Conservation (phyloP, 2,888 invertebrate genomes). For the Tethea ocularis region DNA sequence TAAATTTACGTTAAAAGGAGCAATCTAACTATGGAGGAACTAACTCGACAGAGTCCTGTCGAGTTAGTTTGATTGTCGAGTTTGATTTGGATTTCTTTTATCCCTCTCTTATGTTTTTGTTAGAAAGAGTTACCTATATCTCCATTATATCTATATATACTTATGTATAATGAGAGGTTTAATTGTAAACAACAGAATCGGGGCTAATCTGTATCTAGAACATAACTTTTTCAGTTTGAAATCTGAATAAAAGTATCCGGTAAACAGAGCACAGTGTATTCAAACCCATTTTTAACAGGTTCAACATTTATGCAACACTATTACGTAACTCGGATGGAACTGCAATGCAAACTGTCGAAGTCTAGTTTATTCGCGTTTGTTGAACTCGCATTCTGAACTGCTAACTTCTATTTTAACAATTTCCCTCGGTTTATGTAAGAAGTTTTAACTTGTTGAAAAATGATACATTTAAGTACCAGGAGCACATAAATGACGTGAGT, state of each 20-base stretch:
- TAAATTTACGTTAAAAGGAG: too few relatives aligned
- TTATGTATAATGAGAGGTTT: too few relatives aligned
- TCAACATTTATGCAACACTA: background rate
- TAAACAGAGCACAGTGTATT: conserved; percentile 1
- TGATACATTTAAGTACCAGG: background rate
- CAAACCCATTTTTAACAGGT: background rate
- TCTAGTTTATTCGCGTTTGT: conserved; percentile 1
- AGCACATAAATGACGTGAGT: background rate
- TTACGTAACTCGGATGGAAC: conserved; percentile 3
- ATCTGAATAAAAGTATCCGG: background rate
- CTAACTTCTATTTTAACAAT: background rate
- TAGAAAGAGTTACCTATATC: too few relatives aligned
- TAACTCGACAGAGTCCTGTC: too few relatives aligned
- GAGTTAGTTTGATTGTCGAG: too few relatives aligned
- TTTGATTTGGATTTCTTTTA: too few relatives aligned
- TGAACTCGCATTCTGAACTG: background rate
- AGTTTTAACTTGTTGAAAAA: background rate
- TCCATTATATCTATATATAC: too few relatives aligned
- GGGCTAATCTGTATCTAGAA: too few relatives aligned
- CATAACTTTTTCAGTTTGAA: background rate
- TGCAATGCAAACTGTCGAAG: conserved; percentile 3
- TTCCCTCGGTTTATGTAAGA: background rate
- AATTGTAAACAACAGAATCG: too few relatives aligned
- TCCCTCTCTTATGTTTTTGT: too few relatives aligned
- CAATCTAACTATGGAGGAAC: too few relatives aligned